Conservation (phyloP, 1,140 invertebrate genomes). For the Nasonia giraulti region DNA sequence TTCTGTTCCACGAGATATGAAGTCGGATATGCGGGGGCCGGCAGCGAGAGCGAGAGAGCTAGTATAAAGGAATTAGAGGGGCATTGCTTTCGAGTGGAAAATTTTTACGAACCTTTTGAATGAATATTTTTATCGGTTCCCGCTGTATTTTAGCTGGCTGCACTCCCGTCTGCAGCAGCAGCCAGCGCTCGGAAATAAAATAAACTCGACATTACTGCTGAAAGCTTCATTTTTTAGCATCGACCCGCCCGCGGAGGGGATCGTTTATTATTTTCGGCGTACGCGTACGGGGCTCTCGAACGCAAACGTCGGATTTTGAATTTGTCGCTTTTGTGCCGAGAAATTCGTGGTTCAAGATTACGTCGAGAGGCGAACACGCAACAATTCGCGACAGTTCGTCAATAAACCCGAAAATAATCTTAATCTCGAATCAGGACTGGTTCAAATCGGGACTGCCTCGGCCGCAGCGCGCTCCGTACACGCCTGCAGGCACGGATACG, state of each 20-base stretch:
- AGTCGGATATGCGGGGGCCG: not conserved
- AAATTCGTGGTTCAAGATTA: too few relatives aligned
- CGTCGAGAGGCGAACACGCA: not conserved
- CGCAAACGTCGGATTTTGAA: too few relatives aligned
- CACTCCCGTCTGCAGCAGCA: too few relatives aligned
- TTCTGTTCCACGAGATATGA: slow-evolving; percentile 21
- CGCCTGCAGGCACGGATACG: not conserved
- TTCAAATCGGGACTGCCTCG: not conserved
- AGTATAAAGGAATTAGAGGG: slow-evolving; percentile 3
- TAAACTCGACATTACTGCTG: too few relatives aligned
- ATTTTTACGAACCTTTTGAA: slow-evolving; percentile 20
- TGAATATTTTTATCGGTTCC: slow-evolving; percentile 27
- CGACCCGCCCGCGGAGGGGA: too few relatives aligned
- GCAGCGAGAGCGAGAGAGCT: not conserved
- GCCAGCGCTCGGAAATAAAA: too few relatives aligned
- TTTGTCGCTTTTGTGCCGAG: too few relatives aligned
- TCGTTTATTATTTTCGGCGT: too few relatives aligned
- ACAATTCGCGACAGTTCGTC: not conserved
- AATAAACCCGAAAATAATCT: slow-evolving; percentile 1
- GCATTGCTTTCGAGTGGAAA: not conserved
- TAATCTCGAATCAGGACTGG: not conserved
- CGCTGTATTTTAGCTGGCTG: not conserved
- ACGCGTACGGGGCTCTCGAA: too few relatives aligned
- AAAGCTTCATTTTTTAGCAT: too few relatives aligned
- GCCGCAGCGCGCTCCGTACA: not conserved